These are phyloP conservation scores for Spodoptera exigua DNA, from an alignment of 2,888 invertebrate genomes.

Conservation along the genomic window DNA sequence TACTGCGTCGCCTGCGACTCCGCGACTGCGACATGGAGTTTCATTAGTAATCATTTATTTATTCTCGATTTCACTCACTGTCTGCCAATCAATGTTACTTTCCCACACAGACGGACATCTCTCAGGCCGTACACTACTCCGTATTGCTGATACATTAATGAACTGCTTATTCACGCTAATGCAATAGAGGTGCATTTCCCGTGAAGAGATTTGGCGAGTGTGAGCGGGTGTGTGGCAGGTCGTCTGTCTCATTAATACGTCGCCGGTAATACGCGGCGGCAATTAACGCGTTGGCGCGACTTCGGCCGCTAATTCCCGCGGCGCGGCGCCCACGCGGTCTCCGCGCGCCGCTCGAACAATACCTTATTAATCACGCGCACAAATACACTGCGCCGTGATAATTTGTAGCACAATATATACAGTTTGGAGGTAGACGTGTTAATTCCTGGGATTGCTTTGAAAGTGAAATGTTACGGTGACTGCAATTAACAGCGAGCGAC, in stretches of 20 bases:
- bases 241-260: conserved; percentile 58
- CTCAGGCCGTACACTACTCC: conserved; percentile 23
- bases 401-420: conserved; percentile 17
- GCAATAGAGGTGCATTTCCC: conserved; percentile 29
- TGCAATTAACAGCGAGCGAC: conserved; percentile 14
- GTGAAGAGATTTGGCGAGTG: neutral
- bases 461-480: conserved; percentile 42
- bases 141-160: conserved; percentile 24
- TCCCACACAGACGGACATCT: conserved; percentile 36
- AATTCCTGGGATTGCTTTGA: conserved; percentile 48
- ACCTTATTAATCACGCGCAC: conserved; percentile 52
- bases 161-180: conserved; percentile 23
- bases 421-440: conserved; percentile 50
- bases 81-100: conserved; percentile 55
- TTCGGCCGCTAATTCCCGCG: conserved; percentile 44
- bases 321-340: conserved; percentile 20
- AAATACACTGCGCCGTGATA: conserved; percentile 37
- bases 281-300: conserved; percentile 58
- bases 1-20: conserved; percentile 34
- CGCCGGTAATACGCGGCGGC: conserved; percentile 57
- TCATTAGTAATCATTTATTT: conserved; percentile 56
- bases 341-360: conserved; percentile 42
- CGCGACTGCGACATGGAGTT: conserved; percentile 25
- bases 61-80: conserved; percentile 54
- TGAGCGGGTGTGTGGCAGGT: conserved; percentile 11